Evolutionary conservation across 2,113 vertebrate genomes (phyloP).

Genomic region (Tinamus guttatus): DNA sequence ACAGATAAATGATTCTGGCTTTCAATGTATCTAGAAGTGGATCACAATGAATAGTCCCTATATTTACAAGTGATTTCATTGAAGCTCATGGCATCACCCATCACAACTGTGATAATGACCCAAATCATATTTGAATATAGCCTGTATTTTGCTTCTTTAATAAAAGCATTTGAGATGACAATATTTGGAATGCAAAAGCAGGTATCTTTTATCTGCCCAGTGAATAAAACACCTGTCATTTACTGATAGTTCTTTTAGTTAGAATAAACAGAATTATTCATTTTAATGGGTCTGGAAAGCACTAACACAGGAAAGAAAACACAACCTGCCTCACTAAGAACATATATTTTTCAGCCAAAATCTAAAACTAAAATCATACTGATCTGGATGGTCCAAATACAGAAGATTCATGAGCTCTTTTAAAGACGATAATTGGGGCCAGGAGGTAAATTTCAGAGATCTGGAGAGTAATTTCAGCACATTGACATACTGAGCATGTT

Average conservation of each 20-base stretch:
- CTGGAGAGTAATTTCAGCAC: conserved; percentile 33
- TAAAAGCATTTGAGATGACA: not conserved
- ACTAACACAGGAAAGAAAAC: not conserved
- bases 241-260: conserved; percentile 1
- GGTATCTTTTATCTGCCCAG: not conserved
- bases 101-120: not conserved
- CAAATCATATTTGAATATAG: not conserved
- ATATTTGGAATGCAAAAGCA: not conserved
- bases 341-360: not conserved
- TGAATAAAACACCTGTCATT: not conserved
- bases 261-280: not conserved
- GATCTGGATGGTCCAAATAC: conserved; percentile 37
- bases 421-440: conserved; percentile 53
- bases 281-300: not conserved
- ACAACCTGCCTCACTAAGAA: not conserved
- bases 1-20: not conserved
- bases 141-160: not conserved
- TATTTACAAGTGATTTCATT: not conserved
- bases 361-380: conserved; percentile 39
- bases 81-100: not conserved
- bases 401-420: conserved; percentile 59
- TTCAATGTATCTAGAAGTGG: not conserved
- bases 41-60: not conserved
- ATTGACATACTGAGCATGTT: conserved; percentile 67
- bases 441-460: conserved; percentile 14